phyloP scores from a whole-genome alignment of 2,113 vertebrate species.

The Muscicapa adusta region DNA sequence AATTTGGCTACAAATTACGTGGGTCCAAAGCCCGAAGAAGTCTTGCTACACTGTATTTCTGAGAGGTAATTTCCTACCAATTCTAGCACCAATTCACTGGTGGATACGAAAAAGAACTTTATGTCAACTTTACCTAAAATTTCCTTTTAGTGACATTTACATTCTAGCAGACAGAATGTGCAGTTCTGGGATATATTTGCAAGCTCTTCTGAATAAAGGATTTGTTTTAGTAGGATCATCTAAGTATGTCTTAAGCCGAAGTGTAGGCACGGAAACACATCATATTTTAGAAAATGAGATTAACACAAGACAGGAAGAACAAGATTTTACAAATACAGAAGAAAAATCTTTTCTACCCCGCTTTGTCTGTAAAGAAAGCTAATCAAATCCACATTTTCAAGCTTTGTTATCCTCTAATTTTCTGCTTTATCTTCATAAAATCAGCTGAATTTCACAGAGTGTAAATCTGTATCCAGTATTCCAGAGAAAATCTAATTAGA shows the following conservation, averaged over 20 bases:
- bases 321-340: background rate
- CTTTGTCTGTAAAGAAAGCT: constrained; percentile 5
- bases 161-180: background rate
- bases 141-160: background rate
- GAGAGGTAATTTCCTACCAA: background rate
- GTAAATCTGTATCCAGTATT: constrained; percentile 57
- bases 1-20: background rate
- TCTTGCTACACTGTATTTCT: background rate
- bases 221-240: background rate
- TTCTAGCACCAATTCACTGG: background rate
- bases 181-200: background rate
- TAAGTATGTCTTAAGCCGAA: background rate
- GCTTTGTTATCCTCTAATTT: constrained; percentile 35
- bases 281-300: background rate
- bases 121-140: background rate
- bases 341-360: background rate
- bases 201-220: background rate
- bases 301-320: background rate
- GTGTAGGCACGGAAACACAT: background rate
- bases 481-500: constrained; percentile 68
- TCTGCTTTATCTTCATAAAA: constrained; percentile 52
- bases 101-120: background rate
- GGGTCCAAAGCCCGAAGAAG: background rate
- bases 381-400: constrained; percentile 43
- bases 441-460: constrained; percentile 52